Evolutionary conservation across 2,113 vertebrate genomes (phyloP).

Genomic region (Phylloscopus whistleri): DNA sequence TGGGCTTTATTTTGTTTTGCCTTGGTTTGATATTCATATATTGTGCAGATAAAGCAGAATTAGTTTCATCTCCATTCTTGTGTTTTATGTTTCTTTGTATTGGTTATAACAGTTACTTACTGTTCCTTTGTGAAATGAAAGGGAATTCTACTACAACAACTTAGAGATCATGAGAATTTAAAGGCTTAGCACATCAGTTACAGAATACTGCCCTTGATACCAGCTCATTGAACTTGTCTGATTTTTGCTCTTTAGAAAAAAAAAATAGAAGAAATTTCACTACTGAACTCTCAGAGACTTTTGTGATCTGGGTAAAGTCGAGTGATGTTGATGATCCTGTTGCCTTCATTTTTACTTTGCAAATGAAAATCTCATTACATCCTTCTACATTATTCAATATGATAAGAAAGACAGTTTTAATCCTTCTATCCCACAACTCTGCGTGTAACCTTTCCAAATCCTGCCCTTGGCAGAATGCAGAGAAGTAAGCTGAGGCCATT

Average conservation of each 20-base stretch:
- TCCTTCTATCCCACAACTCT: background rate
- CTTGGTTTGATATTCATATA: background rate
- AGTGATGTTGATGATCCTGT: background rate
- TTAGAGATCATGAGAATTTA: background rate
- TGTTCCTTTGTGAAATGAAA: background rate
- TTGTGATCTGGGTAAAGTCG: background rate
- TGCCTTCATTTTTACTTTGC: background rate
- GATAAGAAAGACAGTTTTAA: background rate
- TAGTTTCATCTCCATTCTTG: background rate
- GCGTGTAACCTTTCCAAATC: background rate
- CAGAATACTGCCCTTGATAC: background rate
- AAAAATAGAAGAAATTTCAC: background rate
- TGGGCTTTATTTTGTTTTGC: background rate
- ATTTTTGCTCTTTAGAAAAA: background rate
- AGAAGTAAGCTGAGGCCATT: background rate
- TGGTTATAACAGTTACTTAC: background rate
- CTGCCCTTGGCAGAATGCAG: background rate
- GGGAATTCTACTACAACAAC: background rate
- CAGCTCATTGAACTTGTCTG: background rate
- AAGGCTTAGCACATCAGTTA: background rate
- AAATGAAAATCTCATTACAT: background rate
- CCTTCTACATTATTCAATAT: background rate
- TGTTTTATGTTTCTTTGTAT: background rate
- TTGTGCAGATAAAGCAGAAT: background rate
- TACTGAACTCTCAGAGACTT: background rate